Conservation (phyloP, 2,888 invertebrate genomes). For the Troilus luridus region DNA sequence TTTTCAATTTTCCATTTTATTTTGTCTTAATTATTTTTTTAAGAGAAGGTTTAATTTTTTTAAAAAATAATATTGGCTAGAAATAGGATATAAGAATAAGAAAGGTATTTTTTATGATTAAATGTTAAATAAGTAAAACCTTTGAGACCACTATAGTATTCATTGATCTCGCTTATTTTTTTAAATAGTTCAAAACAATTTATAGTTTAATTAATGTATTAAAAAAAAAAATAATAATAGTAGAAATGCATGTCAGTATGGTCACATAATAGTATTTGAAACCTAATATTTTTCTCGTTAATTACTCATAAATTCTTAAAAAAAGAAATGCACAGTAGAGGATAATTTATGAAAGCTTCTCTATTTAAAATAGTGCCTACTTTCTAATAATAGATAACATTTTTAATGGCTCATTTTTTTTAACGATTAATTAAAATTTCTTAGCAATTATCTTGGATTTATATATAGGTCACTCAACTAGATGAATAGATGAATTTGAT, state of each 20-base stretch:
- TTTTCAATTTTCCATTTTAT: not conserved
- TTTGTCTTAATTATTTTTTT: not conserved
- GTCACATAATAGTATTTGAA: conserved; percentile 27
- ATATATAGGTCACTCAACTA: not conserved
- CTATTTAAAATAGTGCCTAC: not conserved
- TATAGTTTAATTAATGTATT: not conserved
- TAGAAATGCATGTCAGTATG: conserved; percentile 22
- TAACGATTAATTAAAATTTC: not conserved
- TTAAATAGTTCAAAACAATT: conserved; percentile 3
- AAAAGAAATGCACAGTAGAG: conserved; percentile 34
- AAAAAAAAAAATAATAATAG: not conserved
- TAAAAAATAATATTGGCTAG: not conserved
- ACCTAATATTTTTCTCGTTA: not conserved
- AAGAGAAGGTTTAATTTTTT: conserved; percentile 25
- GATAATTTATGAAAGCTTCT: conserved; percentile 14
- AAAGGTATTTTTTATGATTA: not conserved
- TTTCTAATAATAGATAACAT: conserved; percentile 17
- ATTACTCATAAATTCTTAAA: not conserved
- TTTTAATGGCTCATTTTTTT: not conserved
- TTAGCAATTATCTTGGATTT: not conserved
- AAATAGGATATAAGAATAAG: not conserved
- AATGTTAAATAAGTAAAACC: not conserved
- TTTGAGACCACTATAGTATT: conserved; percentile 31
- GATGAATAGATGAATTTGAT: no score
- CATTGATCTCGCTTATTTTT: conserved; percentile 17